Conservation (phyloP, 1,140 invertebrate genomes). For the Cotesia chilonis region DNA sequence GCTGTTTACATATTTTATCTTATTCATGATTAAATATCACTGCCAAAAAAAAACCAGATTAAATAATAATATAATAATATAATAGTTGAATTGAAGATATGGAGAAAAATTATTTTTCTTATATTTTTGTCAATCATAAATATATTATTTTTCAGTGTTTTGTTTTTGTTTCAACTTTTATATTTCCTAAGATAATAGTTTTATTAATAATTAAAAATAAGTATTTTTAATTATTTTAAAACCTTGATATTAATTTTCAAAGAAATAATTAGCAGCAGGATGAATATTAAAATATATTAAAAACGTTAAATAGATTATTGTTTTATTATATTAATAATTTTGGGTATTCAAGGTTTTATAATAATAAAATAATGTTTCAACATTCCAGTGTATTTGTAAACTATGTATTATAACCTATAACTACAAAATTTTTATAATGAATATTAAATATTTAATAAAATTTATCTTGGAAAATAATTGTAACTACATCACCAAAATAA, state of each 20-base stretch:
- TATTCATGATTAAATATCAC: conserved; percentile 63
- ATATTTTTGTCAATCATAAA: neutral
- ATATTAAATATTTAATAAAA: neutral
- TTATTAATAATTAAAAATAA: no score
- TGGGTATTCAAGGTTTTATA: no score
- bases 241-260: no score
- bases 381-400: neutral
- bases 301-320: neutral
- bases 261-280: no score
- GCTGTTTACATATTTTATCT: conserved; percentile 50
- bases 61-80: neutral
- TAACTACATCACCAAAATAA: neutral
- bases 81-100: neutral
- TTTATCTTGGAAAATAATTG: neutral
- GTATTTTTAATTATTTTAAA: no score
- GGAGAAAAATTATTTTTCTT: conserved; percentile 8
- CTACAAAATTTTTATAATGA: neutral
- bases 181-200: no score
- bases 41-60: conserved; percentile 60
- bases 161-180: conserved; percentile 15
- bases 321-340: neutral
- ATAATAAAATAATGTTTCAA: no score
- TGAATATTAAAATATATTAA: no score
- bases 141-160: conserved; percentile 6
- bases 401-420: neutral